Evolutionary conservation across 1,140 invertebrate species (phyloP).

Genomic region (Copidosoma floridanum): DNA sequence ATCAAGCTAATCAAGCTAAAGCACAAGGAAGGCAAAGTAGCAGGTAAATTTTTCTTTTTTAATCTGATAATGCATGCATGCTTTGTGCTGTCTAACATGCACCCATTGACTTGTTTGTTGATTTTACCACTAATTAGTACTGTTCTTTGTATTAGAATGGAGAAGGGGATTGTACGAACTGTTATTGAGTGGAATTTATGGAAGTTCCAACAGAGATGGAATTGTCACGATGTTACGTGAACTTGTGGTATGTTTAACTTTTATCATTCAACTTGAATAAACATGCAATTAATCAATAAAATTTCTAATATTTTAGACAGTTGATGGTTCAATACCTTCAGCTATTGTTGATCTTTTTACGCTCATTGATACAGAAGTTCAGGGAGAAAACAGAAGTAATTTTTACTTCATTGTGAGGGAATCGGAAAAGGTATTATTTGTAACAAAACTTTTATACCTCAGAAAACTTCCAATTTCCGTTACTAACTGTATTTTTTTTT

Average conservation of each 20-base stretch:
- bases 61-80: not conserved
- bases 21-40: conserved; percentile 52
- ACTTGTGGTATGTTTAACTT: conserved; percentile 62
- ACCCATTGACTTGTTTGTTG: conserved; percentile 5
- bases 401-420: conserved; percentile 78
- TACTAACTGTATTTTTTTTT: conserved; percentile 36
- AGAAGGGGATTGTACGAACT: conserved; percentile 60
- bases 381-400: conserved; percentile 67
- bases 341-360: conserved; percentile 77
- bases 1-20: conserved; percentile 55
- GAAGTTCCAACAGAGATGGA: conserved; percentile 69
- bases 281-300: too few relatives aligned
- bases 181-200: conserved; percentile 68
- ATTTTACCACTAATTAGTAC: not conserved
- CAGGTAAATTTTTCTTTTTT: conserved; percentile 40
- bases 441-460: not conserved
- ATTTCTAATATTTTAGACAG: too few relatives aligned
- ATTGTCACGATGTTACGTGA: conserved; percentile 67
- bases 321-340: conserved; percentile 74
- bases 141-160: conserved; percentile 47
- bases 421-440: conserved; percentile 63
- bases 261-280: conserved; percentile 10
- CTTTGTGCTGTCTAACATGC: not conserved
- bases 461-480: too few relatives aligned
- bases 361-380: conserved; percentile 75